Evolutionary conservation across 2,113 vertebrate species (phyloP), one percentile per base, ranked within the genome.

Genomic region (Pteropus alecto): DNA sequence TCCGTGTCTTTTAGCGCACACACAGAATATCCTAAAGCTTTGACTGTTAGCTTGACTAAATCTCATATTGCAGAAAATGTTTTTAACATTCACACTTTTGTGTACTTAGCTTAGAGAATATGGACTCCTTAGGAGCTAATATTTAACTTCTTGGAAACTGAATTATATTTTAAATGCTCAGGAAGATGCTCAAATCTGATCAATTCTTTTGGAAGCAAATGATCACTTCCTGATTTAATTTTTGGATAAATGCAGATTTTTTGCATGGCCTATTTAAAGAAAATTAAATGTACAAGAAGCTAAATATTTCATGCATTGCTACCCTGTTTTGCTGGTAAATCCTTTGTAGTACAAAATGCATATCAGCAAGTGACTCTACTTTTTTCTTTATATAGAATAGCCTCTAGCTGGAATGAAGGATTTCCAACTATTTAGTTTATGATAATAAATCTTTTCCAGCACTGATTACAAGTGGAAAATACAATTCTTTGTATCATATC

Each of bases 341-440:
- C 54, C 65, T 96, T 95, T 96, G 48, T 93, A 78, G 38, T 95
- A 61, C 24, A 70, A 63, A 93, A 79, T 93, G 56, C 41, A 21
- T 65, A 81, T 71, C 68, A 79, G 68, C 48, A 56, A 96, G 78
- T 93, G 85, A 84, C 78, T 87, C 70, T 84, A 48, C 93, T 95
- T 81, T 92, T 73, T 90, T 83, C 56, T 95, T 94, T 76, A 15
- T 79, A 10, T 78, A 51, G 93, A 96, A 90, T 73, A 71, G 60
- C 90, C 79, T 92, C 41, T 81, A 85, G 70, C 58, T 84, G 18
- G 38, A 79, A 85, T 85, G 76, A 96, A 87, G 68, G 68, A 84
- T 93, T 94, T 93, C 41, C 8, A 73, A 65, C 71, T 92, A 26
- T 95, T 94, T 76, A 70, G 71, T 93, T 82, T 93, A 79, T 96